phyloP scores from a whole-genome alignment of 2,113 vertebrate genomes.

The Gila orcuttii region DNA sequence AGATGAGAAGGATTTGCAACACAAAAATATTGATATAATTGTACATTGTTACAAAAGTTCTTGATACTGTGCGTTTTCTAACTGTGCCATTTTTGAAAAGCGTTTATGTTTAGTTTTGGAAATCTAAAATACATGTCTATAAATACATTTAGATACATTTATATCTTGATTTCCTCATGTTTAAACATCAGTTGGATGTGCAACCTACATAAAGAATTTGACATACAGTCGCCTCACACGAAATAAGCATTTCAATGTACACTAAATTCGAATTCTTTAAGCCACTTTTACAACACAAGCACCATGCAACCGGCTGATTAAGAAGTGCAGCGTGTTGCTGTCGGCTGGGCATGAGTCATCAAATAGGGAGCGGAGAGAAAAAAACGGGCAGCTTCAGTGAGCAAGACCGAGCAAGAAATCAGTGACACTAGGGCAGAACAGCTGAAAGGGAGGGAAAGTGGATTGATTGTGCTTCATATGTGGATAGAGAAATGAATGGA shows the following conservation, averaged over 20 bases:
- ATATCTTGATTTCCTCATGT: too few relatives aligned
- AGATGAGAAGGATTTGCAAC: too few relatives aligned
- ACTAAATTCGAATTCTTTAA: not conserved
- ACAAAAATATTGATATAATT: too few relatives aligned
- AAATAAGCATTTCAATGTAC: not conserved
- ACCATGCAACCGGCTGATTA: not conserved
- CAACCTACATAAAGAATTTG: not conserved
- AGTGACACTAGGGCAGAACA: conserved; percentile 32
- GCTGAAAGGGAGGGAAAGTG: not conserved
- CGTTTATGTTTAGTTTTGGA: too few relatives aligned
- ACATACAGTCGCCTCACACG: not conserved
- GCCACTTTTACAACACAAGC: not conserved
- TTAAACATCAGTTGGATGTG: not conserved
- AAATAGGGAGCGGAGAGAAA: not conserved
- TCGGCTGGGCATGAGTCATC: not conserved
- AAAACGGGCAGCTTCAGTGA: not conserved
- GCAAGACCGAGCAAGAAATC: conserved; percentile 62
- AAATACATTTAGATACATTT: too few relatives aligned
- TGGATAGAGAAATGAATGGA: not conserved
- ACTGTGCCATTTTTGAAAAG: too few relatives aligned
- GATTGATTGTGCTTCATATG: not conserved
- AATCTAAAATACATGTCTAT: too few relatives aligned
- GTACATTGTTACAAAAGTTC: too few relatives aligned
- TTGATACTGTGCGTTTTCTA: too few relatives aligned
- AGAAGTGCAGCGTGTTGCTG: not conserved